Percentiles rank a stretch among this genome's conserved stretches.
These are phyloP conservation scores for Hipposideros armiger DNA, from an alignment of 2,113 vertebrate species.

Conservation along the genomic window DNA sequence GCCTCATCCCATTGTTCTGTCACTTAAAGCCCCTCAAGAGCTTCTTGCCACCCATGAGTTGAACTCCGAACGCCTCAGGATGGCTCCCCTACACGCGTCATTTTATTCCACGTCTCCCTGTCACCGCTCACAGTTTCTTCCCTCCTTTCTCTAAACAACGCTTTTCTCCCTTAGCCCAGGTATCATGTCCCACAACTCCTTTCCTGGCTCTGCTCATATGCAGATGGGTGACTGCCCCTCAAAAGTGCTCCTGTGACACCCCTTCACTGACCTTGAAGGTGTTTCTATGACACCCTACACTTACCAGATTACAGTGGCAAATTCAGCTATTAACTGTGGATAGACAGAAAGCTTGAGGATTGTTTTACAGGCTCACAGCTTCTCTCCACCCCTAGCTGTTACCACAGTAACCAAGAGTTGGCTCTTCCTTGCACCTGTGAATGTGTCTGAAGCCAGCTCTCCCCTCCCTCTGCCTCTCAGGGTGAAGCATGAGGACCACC, in stretches of 20 bases:
- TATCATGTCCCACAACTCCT: neutral
- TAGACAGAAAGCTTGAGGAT: neutral
- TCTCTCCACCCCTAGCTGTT: neutral
- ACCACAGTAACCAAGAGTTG: neutral
- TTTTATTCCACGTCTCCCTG: neutral
- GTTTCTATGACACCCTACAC: neutral
- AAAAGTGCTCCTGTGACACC: neutral
- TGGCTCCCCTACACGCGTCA: neutral
- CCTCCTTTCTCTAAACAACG: neutral
- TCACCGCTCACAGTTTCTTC: neutral
- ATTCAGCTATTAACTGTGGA: neutral
- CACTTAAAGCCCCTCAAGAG: neutral
- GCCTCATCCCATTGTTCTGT: neutral
- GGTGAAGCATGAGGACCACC: slow-evolving; percentile 74
- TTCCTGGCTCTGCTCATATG: neutral
- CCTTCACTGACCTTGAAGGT: neutral
- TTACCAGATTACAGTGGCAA: neutral
- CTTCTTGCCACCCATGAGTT: neutral
- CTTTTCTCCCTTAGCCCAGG: neutral
- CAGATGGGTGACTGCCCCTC: neutral
- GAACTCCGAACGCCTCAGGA: neutral
- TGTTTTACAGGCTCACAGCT: neutral
- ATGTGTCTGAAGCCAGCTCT: neutral
- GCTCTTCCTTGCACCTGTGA: neutral
- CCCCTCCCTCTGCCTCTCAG: slow-evolving; percentile 13